Evolutionary conservation across 2,797 vertebrate genomes (phyloP), one percentile per base, ranked within the genome.

Genomic region (Melanotaenia nigrans): DNA sequence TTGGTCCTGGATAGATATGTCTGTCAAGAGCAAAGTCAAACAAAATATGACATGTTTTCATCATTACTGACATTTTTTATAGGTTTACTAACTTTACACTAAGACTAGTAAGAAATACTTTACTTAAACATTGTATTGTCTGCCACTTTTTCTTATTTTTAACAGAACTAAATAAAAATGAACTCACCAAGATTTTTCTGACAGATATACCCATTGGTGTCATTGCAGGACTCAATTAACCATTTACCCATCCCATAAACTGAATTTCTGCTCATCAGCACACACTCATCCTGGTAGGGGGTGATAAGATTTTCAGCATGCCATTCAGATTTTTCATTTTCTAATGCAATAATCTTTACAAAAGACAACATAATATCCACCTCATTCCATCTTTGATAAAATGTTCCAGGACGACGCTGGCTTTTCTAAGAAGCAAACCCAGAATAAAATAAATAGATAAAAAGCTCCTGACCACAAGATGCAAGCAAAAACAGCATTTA

Each of bases 191-290:
- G 55, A 71, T 63, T 49, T 65, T 72, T 80, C 33, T 35, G 63
- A 84, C 94, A 95, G 54, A 95, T 38, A 57, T 65, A 94, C 70
- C 89, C 90, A 33, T 83, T 78, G 25, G 89, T 91, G 28, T 90
- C 67, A 80, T 93, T 93, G 82, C 94, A 95, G 63, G 79, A 56
- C 49, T n/a, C 90, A 3, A 79, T 36, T 1, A 81, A 3, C 94
- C 94, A 95, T 86, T 89, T 93, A 18, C 92, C 92, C 4, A 56
- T 51, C 4, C 79, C 66, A n/a, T 5, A 0, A 6, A 0, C 0
- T 13, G 61, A 12, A 61, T 4, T 71, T 11, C 9, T 78, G 58
- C 10, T 72, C 77, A 94, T 73, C 16, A 85, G 11, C 68, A 85
- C 80, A 82, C 93, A 94, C 16, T 85, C 53, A 6, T 87, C 86